These are phyloP conservation scores for Bombus breviceps DNA, from an alignment of 1,140 invertebrate species.

Conservation along the genomic window DNA sequence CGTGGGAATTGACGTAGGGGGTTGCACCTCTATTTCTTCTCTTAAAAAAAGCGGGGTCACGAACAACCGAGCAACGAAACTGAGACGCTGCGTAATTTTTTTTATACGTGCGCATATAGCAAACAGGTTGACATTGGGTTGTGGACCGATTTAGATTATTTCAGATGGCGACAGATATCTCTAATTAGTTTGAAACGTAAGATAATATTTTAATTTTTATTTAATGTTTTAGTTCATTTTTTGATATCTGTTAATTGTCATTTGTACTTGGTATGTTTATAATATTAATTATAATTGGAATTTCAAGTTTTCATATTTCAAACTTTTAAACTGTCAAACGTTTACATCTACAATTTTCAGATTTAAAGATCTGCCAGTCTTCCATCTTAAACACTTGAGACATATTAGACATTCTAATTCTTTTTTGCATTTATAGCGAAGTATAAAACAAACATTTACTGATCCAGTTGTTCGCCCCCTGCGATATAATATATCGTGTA, in stretches of 20 bases:
- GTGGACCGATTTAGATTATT: not conserved
- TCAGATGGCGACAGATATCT: not conserved
- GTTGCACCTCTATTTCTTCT: not conserved
- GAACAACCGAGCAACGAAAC: not conserved
- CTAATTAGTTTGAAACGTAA: not conserved
- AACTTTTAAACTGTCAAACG: too few species aligned
- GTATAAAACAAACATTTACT: not conserved
- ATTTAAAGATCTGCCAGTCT: not conserved
- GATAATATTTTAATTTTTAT: not conserved
- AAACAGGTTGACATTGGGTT: too few species aligned
- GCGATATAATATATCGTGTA: not conserved
- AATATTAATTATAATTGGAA: not conserved
- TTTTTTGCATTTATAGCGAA: too few species aligned
- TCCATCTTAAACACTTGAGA: not conserved
- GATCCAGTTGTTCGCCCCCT: too few species aligned
- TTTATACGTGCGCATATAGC: not conserved
- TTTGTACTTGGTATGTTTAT: not conserved
- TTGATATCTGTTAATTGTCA: not conserved
- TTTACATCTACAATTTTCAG: too few species aligned
- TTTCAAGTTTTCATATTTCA: not conserved
- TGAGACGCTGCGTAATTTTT: not conserved
- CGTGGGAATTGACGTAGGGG: constrained; percentile 30
- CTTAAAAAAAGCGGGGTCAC: not conserved
- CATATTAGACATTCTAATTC: not conserved
- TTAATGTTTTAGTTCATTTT: too few species aligned